These are phyloP conservation scores for Cryptocheilus praepositus DNA, from an alignment of 2,888 invertebrate species.

Conservation along the genomic window DNA sequence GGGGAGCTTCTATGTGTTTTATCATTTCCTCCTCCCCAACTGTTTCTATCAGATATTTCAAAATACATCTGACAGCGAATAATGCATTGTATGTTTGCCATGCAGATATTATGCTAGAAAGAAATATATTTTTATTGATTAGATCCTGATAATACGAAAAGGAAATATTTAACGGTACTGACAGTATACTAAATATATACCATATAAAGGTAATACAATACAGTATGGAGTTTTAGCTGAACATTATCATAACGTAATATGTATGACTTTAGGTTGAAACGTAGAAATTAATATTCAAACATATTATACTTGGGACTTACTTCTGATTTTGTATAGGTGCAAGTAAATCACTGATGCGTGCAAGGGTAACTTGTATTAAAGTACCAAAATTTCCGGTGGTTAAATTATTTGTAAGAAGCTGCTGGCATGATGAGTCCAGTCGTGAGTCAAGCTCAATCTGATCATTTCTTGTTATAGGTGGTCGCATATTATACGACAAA, in stretches of 20 bases:
- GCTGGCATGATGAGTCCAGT: slow-evolving; percentile 84
- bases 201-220: too few species aligned
- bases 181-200: background rate
- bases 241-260: background rate
- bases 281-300: background rate
- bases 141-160: background rate
- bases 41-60: slow-evolving; percentile 93
- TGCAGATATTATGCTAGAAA: slow-evolving; percentile 83
- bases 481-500: slow-evolving; percentile 91
- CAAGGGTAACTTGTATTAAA: slow-evolving; percentile 89
- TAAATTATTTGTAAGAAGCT: slow-evolving; percentile 88
- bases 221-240: too few species aligned
- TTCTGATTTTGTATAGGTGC: slow-evolving; percentile 92
- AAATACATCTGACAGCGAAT: slow-evolving; percentile 89
- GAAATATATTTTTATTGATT: too few species aligned
- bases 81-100: slow-evolving; percentile 97
- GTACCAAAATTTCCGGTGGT: slow-evolving; percentile 93
- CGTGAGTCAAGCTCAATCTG: slow-evolving; percentile 82
- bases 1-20: slow-evolving; percentile 84
- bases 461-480: slow-evolving; percentile 85
- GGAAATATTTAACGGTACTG: too few species aligned
- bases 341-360: slow-evolving; percentile 87
- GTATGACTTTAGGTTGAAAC: slow-evolving; percentile 8
- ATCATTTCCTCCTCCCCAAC: slow-evolving; percentile 92
- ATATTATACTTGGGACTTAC: slow-evolving; percentile 77